A percentile compares a stretch with the other conserved stretches of the same genome.
phyloP scores from a whole-genome alignment of 2,888 invertebrate species.

The Coenonympha glycerion region DNA sequence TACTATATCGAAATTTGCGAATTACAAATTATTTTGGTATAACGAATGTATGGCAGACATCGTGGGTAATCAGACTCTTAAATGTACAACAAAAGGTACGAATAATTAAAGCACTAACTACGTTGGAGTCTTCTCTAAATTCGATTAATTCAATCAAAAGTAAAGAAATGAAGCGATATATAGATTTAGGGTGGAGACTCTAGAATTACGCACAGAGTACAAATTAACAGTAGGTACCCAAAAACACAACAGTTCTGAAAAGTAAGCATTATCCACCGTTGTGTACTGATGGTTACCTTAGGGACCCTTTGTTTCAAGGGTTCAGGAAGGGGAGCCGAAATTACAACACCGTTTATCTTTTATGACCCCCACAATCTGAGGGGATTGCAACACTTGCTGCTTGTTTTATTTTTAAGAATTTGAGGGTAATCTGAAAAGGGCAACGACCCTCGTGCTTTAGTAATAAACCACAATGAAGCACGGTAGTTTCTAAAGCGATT shows the following conservation, averaged over 20 bases:
- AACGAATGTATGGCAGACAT: too few species aligned
- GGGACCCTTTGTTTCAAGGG: slow-evolving; percentile 26
- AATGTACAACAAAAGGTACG: too few species aligned
- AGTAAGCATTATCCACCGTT: neutral
- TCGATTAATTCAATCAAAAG: too few species aligned
- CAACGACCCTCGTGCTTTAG: slow-evolving; percentile 18
- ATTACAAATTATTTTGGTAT: too few species aligned
- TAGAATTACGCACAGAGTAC: neutral
- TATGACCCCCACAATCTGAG: slow-evolving; percentile 25
- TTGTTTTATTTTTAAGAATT: slow-evolving; percentile 17
- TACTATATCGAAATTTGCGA: too few species aligned
- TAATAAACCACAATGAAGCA: too few species aligned
- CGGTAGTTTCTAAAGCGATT: slow-evolving; percentile 4
- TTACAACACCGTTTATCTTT: slow-evolving; percentile 31
- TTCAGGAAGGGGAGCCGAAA: slow-evolving; percentile 39
- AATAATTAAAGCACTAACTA: too few species aligned
- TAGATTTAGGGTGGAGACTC: neutral
- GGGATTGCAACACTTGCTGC: slow-evolving; percentile 21
- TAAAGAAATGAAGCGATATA: too few species aligned
- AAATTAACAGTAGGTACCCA: neutral
- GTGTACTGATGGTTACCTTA: slow-evolving; percentile 11
- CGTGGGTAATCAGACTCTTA: too few species aligned
- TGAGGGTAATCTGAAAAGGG: slow-evolving; percentile 18
- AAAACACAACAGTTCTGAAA: neutral
- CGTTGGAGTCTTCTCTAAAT: too few species aligned